These are phyloP conservation scores for Norana najaformis DNA, from an alignment of 2,888 invertebrate species.

Conservation along the genomic window DNA sequence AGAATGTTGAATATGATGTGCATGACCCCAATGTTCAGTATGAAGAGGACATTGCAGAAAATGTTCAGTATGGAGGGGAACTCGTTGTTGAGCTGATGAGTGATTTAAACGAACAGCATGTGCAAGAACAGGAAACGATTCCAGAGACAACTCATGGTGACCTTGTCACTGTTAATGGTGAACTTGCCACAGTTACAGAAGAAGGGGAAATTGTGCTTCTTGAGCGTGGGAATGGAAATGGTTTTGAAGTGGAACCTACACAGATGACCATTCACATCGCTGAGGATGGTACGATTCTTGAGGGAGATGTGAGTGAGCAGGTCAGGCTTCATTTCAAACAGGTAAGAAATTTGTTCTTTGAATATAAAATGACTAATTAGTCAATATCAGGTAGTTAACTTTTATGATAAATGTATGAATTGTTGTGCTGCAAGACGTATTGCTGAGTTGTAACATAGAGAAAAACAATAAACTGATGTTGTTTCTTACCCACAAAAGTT, in stretches of 20 bases:
- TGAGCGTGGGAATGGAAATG: neutral
- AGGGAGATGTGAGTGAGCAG: conserved; percentile 14
- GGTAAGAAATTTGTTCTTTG: neutral
- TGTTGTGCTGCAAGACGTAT: no score
- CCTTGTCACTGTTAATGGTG: neutral
- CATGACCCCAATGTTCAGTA: neutral
- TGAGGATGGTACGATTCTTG: conserved; percentile 23
- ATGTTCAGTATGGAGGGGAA: conserved; percentile 23
- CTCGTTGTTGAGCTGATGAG: conserved; percentile 19
- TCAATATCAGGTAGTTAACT: neutral
- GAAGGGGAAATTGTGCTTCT: neutral
- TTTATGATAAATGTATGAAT: neutral
- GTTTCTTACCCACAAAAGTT: no score
- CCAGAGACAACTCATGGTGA: conserved; percentile 4
- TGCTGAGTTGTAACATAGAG: no score
- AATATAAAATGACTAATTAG: neutral
- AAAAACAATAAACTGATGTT: no score
- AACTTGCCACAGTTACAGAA: neutral
- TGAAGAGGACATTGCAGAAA: conserved; percentile 23
- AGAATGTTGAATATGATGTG: conserved; percentile 6
- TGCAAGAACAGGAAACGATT: neutral
- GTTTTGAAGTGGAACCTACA: neutral
- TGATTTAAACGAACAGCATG: conserved; percentile 10
- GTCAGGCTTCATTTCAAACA: conserved; percentile 15
- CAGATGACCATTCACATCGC: conserved; percentile 29